Evolutionary conservation across 2,797 vertebrate genomes (phyloP).

Genomic region (Chelon auratus): DNA sequence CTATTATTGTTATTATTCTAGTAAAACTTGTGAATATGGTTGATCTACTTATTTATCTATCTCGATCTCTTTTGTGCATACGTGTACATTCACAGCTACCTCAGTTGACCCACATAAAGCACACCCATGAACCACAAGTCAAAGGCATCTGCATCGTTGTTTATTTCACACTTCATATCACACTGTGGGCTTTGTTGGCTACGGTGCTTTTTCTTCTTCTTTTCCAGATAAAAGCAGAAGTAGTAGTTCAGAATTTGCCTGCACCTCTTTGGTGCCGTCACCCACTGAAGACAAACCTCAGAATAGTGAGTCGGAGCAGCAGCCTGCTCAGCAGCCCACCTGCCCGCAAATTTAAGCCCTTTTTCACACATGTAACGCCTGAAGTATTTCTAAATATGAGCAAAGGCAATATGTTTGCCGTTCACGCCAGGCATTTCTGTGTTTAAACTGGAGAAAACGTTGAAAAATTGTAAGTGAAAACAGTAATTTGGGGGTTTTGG

Average conservation of each 20-base stretch:
- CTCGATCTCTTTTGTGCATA: constrained; percentile 1
- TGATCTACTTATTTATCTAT: background rate
- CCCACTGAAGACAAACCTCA: constrained; percentile 90
- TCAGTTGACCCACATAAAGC: background rate
- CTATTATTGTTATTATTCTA: background rate
- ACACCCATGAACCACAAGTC: background rate
- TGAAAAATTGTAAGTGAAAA: too few relatives aligned
- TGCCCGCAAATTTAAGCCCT: constrained; percentile 60
- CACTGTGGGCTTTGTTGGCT: constrained; percentile 22
- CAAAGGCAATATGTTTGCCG: background rate
- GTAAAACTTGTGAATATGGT: background rate
- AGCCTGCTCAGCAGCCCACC: constrained; percentile 52
- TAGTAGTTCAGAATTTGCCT: constrained; percentile 88
- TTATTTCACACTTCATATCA: constrained; percentile 2
- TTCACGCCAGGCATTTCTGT: background rate
- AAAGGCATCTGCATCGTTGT: background rate
- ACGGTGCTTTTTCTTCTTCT: constrained; percentile 55
- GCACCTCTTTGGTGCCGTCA: constrained; percentile 88
- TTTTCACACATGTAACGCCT: constrained; percentile 53
- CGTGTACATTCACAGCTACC: background rate
- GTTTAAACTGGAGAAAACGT: background rate
- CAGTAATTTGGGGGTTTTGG: background rate
- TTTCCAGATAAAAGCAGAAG: constrained; percentile 90
- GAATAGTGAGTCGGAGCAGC: constrained; percentile 92
- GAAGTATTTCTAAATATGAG: background rate